phyloP scores from a whole-genome alignment of 2,113 vertebrate genomes.

The Halichoeres trimaculatus region DNA sequence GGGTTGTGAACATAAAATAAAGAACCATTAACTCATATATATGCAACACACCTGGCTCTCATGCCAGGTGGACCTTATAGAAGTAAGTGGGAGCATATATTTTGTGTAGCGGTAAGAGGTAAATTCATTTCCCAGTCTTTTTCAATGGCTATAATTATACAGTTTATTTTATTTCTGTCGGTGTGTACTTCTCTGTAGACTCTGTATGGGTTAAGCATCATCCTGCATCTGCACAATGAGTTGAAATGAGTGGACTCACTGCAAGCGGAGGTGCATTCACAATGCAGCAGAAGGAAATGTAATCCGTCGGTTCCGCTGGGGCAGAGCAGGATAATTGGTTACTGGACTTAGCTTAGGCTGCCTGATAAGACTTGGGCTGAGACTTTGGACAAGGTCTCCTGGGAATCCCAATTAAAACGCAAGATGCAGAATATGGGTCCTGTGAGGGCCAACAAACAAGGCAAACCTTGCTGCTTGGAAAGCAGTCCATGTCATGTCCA shows the following conservation, averaged over 20 bases:
- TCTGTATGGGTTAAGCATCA: constrained; percentile 41
- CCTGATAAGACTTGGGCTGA: constrained; percentile 64
- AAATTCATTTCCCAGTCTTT: constrained; percentile 4
- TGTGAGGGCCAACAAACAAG: constrained; percentile 66
- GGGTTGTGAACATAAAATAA: background rate
- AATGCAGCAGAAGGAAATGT: constrained; percentile 75
- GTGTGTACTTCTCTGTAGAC: constrained; percentile 34
- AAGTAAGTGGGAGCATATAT: background rate
- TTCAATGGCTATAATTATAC: constrained; percentile 11
- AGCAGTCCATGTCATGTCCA: constrained; percentile 43
- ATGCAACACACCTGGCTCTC: background rate
- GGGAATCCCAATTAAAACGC: constrained; percentile 82
- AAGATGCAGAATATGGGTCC: constrained; percentile 69
- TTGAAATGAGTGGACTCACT: constrained; percentile 66
- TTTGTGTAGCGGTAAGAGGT: background rate
- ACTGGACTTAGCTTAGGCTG: constrained; percentile 71
- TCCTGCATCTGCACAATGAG: constrained; percentile 52
- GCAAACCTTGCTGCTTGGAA: constrained; percentile 54
- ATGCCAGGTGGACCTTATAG: background rate
- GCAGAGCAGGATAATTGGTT: constrained; percentile 78
- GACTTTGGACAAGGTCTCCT: constrained; percentile 70
- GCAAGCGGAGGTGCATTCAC: constrained; percentile 66
- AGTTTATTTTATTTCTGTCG: constrained; percentile 6
- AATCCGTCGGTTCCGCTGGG: constrained; percentile 64
- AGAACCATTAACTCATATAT: background rate